A percentile compares a stretch with the other conserved stretches of the same genome.
Evolutionary conservation across 2,888 invertebrate species (phyloP).

Genomic region (Merodon equestris): DNA sequence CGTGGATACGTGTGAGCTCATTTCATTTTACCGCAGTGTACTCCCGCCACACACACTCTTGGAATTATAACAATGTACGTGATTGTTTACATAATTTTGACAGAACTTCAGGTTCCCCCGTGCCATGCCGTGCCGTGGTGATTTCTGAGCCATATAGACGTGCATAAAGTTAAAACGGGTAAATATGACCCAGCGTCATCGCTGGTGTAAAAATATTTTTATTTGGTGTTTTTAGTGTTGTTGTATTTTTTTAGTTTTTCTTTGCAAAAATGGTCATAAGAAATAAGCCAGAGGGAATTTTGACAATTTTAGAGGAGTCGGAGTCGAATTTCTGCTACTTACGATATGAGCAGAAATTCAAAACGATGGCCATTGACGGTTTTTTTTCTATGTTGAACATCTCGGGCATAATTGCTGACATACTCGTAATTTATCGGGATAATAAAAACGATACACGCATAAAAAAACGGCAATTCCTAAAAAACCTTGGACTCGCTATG

Average conservation of each 20-base stretch:
- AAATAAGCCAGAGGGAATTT: not conserved
- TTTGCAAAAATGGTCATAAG: not conserved
- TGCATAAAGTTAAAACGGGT: not conserved
- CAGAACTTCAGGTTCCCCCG: no score
- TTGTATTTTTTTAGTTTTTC: constrained; percentile 5
- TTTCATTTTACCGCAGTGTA: no score
- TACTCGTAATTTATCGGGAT: not conserved
- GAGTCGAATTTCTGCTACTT: constrained; percentile 3
- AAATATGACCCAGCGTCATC: constrained; percentile 13
- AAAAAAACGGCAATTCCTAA: constrained; percentile 1
- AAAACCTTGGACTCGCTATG: constrained; percentile 6
- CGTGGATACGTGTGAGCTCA: no score
- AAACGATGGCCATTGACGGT: constrained; percentile 8
- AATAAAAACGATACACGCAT: constrained; percentile 5
- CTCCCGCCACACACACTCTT: no score
- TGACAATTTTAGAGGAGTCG: constrained; percentile 3
- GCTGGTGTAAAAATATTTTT: constrained; percentile 13
- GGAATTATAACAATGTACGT: no score
- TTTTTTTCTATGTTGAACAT: constrained; percentile 6
- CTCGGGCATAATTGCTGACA: constrained; percentile 7
- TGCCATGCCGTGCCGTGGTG: no score
- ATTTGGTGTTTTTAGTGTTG: constrained; percentile 9
- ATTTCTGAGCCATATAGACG: not conserved
- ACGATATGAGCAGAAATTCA: constrained; percentile 3
- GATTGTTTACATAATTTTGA: no score